phyloP scores from a whole-genome alignment of 2,113 vertebrate genomes.

The Muscicapa adusta region DNA sequence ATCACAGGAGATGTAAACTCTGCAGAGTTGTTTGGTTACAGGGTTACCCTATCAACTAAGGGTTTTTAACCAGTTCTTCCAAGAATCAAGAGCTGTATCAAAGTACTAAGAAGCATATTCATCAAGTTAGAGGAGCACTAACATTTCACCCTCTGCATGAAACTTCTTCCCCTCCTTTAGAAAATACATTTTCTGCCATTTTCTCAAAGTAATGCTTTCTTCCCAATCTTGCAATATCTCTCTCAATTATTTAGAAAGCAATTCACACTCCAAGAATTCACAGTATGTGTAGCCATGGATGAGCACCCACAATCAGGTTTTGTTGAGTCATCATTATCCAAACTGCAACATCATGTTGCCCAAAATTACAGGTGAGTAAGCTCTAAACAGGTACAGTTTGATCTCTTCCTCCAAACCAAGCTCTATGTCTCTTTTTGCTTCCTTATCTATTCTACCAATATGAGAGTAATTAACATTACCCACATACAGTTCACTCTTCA shows the following conservation, averaged over 20 bases:
- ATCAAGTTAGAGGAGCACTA: not conserved
- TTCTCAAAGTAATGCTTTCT: not conserved
- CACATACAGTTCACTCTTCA: not conserved
- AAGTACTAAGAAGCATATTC: not conserved
- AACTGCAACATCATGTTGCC: not conserved
- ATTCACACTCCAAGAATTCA: not conserved
- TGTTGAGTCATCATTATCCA: not conserved
- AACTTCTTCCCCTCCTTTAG: not conserved
- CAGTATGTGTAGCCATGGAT: not conserved
- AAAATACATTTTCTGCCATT: not conserved
- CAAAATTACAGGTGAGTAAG: not conserved
- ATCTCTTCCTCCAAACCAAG: not conserved
- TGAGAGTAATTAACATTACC: not conserved
- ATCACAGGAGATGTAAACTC: not conserved
- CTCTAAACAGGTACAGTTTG: not conserved
- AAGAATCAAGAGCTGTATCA: not conserved
- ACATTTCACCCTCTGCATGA: not conserved
- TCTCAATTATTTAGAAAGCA: not conserved
- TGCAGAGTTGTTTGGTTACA: not conserved
- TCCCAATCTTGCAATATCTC: not conserved
- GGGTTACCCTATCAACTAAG: not conserved
- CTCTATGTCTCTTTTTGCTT: not conserved
- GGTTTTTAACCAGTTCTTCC: not conserved
- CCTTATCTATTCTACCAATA: not conserved
- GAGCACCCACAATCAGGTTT: not conserved